Conservation (phyloP, 2,888 invertebrate genomes). For the Abrostola triplasia region DNA sequence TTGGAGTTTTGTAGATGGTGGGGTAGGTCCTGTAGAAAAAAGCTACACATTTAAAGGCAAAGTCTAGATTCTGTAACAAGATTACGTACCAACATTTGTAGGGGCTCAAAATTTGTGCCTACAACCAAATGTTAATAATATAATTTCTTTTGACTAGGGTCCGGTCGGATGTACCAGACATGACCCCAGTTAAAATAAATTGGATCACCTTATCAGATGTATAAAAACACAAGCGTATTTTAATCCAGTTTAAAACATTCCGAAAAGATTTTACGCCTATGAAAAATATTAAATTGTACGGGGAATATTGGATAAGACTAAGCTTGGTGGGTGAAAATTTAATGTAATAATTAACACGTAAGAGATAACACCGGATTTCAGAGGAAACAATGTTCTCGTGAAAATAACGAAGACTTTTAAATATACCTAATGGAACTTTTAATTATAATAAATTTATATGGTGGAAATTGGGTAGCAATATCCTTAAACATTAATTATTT, state of each 20-base stretch:
- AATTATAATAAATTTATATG: background rate
- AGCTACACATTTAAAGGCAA: conserved; percentile 6
- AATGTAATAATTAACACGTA: conserved; percentile 20
- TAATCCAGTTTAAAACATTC: conserved; percentile 14
- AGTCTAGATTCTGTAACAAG: conserved; percentile 20
- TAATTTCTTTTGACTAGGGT: conserved; percentile 6
- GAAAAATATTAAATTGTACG: conserved; percentile 19
- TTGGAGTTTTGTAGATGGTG: too few relatives aligned
- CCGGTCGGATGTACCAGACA: conserved; percentile 21
- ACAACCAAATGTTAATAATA: conserved; percentile 35
- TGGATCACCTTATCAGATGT: conserved; percentile 43
- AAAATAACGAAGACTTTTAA: conserved; percentile 4
- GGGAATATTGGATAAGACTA: conserved; percentile 15
- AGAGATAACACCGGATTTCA: background rate
- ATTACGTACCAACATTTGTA: conserved; percentile 21
- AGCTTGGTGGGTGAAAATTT: conserved; percentile 14
- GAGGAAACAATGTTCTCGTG: background rate
- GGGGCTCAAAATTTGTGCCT: conserved; percentile 9
- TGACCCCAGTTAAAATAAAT: conserved; percentile 49
- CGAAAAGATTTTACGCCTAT: conserved; percentile 1
- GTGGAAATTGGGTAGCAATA: background rate
- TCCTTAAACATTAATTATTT: background rate
- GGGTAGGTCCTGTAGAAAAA: too few relatives aligned
- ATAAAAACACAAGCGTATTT: conserved; percentile 24
- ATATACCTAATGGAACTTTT: background rate